Evolutionary conservation across 2,797 vertebrate species (phyloP), one percentile per base, ranked within the genome.

Genomic region (Coendou prehensilis): DNA sequence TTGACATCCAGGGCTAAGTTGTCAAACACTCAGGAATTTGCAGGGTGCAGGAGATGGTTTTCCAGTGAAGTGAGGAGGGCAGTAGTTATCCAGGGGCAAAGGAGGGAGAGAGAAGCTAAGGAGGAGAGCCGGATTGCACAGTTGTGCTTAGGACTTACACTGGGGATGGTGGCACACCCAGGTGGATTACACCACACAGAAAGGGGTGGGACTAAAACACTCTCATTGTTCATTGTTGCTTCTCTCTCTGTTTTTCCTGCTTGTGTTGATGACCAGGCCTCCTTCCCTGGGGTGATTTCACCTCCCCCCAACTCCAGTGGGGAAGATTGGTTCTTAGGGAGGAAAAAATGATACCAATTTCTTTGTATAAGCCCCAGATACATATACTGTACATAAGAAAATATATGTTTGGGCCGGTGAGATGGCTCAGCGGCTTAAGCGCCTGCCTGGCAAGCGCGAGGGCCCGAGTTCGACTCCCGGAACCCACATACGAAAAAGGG

Each of bases 191-290:
- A 47, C 7, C 17, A 41, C 20, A 10, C 56, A 30, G 2, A 45
- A 64, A 52, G 2, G 8, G 50, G 11, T 45, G 17, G 63, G 69
- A 3, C 17, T 47, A 6, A 30, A 26, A 33, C 10, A 64, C 18
- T 75, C 23, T 28, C 7, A 11, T 59, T 28, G 13, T 11, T 56
- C 56, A 0, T 9, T 5, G 3, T 45, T 14, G 1, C 2, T 54
- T 18, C 67, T 56, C 22, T 50, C 30, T 63, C 64, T 57, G 33
- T 23, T 30, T 18, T 4, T 6, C 33, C 30, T 37, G 14, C 6
- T 61, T 30, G 0, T 28, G 54, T 47, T 47, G 11, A 13, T 85
- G 64, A 79, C 2, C 33, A 84, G 5, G 17, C 18, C 28, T 61
- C 87, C 52, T 95, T n/a, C 33, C 56, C 11, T 18, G 28, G 37